Evolutionary conservation across 2,797 vertebrate species (phyloP).

Genomic region (Alosa sapidissima): DNA sequence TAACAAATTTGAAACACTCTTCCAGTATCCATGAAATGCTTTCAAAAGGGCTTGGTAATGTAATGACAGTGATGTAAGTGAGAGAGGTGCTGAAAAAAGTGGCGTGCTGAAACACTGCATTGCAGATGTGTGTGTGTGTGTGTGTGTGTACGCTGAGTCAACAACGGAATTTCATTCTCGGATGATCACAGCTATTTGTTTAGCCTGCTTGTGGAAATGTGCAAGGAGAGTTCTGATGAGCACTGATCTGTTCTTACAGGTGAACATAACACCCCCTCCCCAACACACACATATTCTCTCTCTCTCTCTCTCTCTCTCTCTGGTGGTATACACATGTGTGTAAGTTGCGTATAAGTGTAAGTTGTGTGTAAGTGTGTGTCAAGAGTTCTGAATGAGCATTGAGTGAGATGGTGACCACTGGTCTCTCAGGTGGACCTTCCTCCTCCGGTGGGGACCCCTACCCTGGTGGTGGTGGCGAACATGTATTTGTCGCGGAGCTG

Average conservation of each 20-base stretch:
- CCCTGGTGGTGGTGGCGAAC: constrained; percentile 92
- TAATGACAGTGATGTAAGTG: neutral
- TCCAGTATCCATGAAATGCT: neutral
- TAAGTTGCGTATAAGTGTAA: no score
- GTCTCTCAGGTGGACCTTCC: neutral
- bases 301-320: neutral
- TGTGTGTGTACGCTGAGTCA: neutral
- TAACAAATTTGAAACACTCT: neutral
- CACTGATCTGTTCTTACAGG: neutral
- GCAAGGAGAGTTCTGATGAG: neutral
- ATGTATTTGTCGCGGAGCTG: constrained; percentile 96
- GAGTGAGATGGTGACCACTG: no score
- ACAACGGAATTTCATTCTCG: neutral
- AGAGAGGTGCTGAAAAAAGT: neutral
- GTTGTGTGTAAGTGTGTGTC: no score
- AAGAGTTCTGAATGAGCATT: no score
- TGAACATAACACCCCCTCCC: neutral
- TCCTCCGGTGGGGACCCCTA: constrained; percentile 64
- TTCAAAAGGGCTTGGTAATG: neutral
- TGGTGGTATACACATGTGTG: neutral
- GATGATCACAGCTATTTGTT: neutral
- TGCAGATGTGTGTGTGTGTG: neutral
- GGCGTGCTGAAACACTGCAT: neutral
- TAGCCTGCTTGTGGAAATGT: no score
- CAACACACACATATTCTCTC: neutral